Percentiles rank a stretch among this genome's conserved stretches.
Conservation (phyloP, 2,113 vertebrate genomes). For the Daphoenositta chrysoptera region DNA sequence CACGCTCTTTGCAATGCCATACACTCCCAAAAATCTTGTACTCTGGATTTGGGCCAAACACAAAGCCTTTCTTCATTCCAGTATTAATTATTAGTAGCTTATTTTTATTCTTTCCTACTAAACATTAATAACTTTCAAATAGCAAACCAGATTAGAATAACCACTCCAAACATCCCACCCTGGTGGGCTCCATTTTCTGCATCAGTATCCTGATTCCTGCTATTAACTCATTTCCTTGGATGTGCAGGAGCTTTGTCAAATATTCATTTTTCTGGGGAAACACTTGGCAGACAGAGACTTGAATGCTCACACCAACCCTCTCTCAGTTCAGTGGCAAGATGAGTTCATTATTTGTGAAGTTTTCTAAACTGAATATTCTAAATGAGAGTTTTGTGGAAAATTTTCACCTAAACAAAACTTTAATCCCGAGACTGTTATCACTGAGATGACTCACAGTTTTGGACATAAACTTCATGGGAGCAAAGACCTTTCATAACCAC, state of each 20-base stretch:
- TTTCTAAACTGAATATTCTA: not conserved
- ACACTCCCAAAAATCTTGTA: not conserved
- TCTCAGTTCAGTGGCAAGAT: not conserved
- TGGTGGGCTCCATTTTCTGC: constrained; percentile 2
- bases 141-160: not conserved
- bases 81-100: constrained; percentile 26
- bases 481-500: not conserved
- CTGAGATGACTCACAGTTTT: not conserved
- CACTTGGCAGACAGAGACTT: not conserved
- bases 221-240: not conserved
- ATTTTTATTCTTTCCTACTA: constrained; percentile 8
- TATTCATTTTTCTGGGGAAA: not conserved
- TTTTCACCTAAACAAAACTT: not conserved
- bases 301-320: not conserved
- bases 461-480: not conserved
- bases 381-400: not conserved
- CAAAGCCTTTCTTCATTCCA: not conserved
- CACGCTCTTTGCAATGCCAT: not conserved
- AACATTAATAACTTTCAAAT: constrained; percentile 25
- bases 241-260: not conserved
- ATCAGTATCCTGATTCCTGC: not conserved
- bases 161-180: not conserved
- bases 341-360: not conserved
- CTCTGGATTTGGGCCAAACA: not conserved
- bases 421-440: not conserved